Base-by-base conservation (phyloP, 2,888 invertebrate species). In the Mayetiola destructor region DNA sequence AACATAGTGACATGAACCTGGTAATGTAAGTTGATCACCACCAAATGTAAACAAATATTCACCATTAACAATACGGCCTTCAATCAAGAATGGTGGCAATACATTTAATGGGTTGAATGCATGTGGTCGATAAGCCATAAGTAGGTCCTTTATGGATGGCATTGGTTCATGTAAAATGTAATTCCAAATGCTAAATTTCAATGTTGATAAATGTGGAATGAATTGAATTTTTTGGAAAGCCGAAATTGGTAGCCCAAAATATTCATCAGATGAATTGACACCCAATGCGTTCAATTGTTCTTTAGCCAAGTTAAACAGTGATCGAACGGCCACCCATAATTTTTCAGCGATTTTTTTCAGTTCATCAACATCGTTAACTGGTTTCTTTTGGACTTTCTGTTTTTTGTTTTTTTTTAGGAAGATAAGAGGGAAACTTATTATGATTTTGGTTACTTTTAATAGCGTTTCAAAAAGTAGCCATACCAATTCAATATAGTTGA, bases 31-130 rank as follows among this genome's bases (percentile, higher is more conserved):
- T 67, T 88, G 85, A 62, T 81, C 80, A 0, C 86, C 85, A 70
- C 94, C 94, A 71, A 92, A 93, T 0, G 90, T 91, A 73, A 89
- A 85, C 70, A 89, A 80, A 72, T 91, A 87, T 64, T 88, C 84
- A 1, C 87, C 87, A 66, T 89, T 87, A 12, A 83, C 76, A 3
- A 92, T 69, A 36, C 81, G 77, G 9, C 83, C 92, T 55, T 78
- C 75, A 59, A 84, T 83, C 80, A 75, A 35, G 68, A 81, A 80
- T 21, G 87, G 80, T 61, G 80, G 81, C 32, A 85, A 65, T 61
- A 81, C 76, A 48, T 82, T 77, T 0, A 75, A 66, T 0, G 77
- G 75, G 64, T 78, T 73, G 9, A 77, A 63, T 58, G 76, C 72
- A 42, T 75, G 68, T 1, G 75, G 78, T 64, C 78, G 74, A 71